Evolutionary conservation across 1,140 invertebrate genomes (phyloP), one percentile per base, ranked within the genome.

Genomic region (Geopemphigus sp.): DNA sequence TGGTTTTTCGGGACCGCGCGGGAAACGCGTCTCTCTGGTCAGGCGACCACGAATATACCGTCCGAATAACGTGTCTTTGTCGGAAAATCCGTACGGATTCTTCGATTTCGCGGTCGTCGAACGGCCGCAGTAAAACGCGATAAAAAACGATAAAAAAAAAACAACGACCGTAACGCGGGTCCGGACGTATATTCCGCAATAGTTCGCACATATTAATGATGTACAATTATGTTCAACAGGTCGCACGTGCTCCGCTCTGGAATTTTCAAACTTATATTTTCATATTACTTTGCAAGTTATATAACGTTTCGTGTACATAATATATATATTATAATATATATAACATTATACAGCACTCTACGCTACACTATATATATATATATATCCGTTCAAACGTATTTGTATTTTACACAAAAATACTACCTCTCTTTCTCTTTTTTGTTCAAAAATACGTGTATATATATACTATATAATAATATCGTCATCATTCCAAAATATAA

Each of bases 351-450:
- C 22, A 70, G 15, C 15, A 70, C 24, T 32, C 72, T 74, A 74
- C 54, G 47, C 68, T 72, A 72, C 68, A 66, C 19, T 5, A 22
- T 56, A 1, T 39, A 39, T 39, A 39, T 39, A 39, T 39, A 39
- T 39, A 39, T 39, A 22, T 53, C 39, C 47, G 53, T 72, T 72
- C 47, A 72, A 72, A 39, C 8, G 8, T 4, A 72, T 72, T 6
- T 63, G 29, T 1, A 73, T 54, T 73, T 73, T 73, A 56, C 24
- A 10, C 19, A 39, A 39, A 74, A 11, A 57, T 39, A 74, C 72
- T 74, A 74, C 57, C 72, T 74, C 72, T 74, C 72, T 74, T 57
- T 74, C 72, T 74, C 54, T 74, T 66, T 32, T 45, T 39, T 8
- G 8, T 39, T 4, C 22, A 59, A 59, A 14, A 57, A 24, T 29